Conservation (phyloP, 2,113 vertebrate genomes). For the Takifugu bimaculatus region DNA sequence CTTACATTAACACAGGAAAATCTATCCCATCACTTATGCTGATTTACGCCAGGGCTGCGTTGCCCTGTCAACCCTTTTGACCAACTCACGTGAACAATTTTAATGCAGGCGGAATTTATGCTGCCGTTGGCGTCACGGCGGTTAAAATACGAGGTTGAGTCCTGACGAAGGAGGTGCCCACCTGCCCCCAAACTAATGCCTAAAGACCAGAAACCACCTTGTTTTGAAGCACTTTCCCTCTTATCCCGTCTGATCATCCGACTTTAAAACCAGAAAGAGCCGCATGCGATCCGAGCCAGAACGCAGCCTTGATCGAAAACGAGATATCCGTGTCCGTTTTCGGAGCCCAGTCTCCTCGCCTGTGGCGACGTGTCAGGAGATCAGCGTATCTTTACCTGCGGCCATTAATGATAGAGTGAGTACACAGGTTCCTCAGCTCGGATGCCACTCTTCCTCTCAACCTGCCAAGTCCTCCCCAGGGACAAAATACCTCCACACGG, state of each 20-base stretch:
- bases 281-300: constrained; percentile 70
- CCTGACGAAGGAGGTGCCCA: constrained; percentile 26
- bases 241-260: constrained; percentile 51
- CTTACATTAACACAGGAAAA: constrained; percentile 74
- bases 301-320: constrained; percentile 54
- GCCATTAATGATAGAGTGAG: constrained; percentile 74
- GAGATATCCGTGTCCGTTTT: constrained; percentile 70
- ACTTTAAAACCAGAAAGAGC: constrained; percentile 47
- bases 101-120: constrained; percentile 71
- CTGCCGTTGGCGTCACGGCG: constrained; percentile 58
- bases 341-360: constrained; percentile 41
- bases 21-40: constrained; percentile 71
- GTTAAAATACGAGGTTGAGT: constrained; percentile 45
- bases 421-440: constrained; percentile 66
- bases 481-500: constrained; percentile 50
- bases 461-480: constrained; percentile 50
- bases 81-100: constrained; percentile 56
- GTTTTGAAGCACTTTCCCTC: background rate
- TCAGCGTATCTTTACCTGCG: constrained; percentile 60
- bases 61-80: constrained; percentile 55
- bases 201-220: background rate
- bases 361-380: constrained; percentile 57
- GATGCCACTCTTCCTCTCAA: constrained; percentile 66
- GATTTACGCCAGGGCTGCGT: constrained; percentile 68
- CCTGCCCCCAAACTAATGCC: too few species aligned